Conservation (phyloP, 2,797 vertebrate genomes). For the Petrocephalus sullivani region DNA sequence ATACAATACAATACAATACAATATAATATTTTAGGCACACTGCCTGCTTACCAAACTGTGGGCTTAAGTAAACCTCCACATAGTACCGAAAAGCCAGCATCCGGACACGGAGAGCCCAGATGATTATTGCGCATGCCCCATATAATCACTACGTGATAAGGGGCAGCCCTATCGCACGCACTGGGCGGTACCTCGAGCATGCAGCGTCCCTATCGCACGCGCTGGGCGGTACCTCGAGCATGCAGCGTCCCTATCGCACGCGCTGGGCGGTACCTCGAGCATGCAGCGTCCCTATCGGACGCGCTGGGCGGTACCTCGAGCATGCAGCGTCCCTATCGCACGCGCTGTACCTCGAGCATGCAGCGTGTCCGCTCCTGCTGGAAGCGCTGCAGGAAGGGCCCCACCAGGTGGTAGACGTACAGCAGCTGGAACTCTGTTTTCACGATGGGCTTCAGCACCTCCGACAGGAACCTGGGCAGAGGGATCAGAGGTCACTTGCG, state of each 20-base stretch:
- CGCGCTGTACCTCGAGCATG: conserved; percentile 84
- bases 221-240: conserved; percentile 35
- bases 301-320: no score
- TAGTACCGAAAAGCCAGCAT: neutral
- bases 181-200: conserved; percentile 99
- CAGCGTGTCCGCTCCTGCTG: conserved; percentile 95
- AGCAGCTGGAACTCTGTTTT: conserved; percentile 96
- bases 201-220: conserved; percentile 68
- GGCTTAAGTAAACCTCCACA: neutral
- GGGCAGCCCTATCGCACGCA: neutral
- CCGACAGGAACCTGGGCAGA: conserved; percentile 76
- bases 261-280: no score
- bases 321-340: no score
- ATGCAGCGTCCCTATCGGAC: no score
- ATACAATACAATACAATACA: neutral
- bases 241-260: no score
- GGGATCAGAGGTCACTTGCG: neutral
- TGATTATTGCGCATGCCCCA: neutral
- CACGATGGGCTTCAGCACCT: conserved; percentile 88
- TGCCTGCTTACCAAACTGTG: neutral
- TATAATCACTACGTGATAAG: neutral
- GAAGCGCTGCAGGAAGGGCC: conserved; percentile 92
- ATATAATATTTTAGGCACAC: neutral
- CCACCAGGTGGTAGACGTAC: conserved; percentile 94
- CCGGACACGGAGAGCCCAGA: neutral